Percentiles rank a stretch among this genome's conserved stretches.
Evolutionary conservation across 2,797 vertebrate species (phyloP).

Genomic region (Tenualosa ilisha): DNA sequence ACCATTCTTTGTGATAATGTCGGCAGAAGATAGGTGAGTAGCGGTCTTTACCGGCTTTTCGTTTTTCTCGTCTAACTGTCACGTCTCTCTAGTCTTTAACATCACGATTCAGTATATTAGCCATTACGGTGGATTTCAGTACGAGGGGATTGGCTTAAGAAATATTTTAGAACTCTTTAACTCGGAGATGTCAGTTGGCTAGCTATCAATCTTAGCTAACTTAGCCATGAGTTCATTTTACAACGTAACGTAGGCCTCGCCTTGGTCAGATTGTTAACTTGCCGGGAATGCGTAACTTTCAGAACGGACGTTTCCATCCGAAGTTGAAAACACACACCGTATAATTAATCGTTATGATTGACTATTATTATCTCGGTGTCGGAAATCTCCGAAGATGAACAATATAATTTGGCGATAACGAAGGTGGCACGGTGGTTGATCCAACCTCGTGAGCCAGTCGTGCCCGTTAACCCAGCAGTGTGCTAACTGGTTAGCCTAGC

Average conservation of each 20-base stretch:
- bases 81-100: neutral
- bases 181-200: neutral
- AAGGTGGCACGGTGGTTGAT: slow-evolving; percentile 14
- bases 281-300: neutral
- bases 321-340: neutral
- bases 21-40: slow-evolving; percentile 79
- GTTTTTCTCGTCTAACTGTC: neutral
- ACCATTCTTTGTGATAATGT: slow-evolving; percentile 82
- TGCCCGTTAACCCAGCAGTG: neutral
- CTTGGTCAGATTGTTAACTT: neutral
- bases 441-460: slow-evolving; percentile 19
- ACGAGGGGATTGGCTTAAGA: neutral
- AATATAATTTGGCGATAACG: neutral
- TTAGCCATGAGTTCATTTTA: neutral
- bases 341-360: neutral
- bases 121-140: neutral
- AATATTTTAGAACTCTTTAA: neutral
- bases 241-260: neutral
- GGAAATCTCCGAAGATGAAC: too few relatives aligned
- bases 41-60: neutral
- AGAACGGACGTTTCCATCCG: neutral
- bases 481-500: neutral
- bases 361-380: too few relatives aligned
- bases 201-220: neutral
- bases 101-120: too few relatives aligned